Conservation (phyloP, 2,797 vertebrate genomes). For the Vespertilio murinus region DNA sequence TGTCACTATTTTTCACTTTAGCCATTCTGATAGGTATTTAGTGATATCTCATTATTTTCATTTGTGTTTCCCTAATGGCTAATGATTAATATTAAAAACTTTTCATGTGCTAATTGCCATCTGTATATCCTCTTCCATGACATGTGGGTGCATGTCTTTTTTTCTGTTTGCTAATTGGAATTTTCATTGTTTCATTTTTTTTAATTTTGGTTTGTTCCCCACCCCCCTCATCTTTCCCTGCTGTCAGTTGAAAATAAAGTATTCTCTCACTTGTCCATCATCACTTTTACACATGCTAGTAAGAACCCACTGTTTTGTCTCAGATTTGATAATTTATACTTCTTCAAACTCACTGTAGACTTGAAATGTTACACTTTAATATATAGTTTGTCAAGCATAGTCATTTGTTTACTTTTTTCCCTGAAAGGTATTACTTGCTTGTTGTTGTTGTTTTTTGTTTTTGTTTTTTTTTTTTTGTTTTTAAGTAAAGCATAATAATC, state of each 20-base stretch:
- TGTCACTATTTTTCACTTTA: neutral
- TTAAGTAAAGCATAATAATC: neutral
- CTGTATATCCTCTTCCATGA: neutral
- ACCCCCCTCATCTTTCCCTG: neutral
- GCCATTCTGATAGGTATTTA: neutral
- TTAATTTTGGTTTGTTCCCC: neutral
- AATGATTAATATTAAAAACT: neutral
- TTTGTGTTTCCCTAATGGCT: neutral
- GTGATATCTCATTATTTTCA: neutral
- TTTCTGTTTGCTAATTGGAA: neutral
- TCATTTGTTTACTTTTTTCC: constrained; percentile 30
- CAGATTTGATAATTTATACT: neutral
- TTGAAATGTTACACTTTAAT: neutral
- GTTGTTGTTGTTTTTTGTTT: neutral
- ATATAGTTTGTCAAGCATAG: neutral
- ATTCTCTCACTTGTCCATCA: neutral
- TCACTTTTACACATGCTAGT: neutral
- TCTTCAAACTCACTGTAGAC: neutral
- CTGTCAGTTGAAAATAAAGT: neutral
- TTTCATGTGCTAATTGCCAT: neutral
- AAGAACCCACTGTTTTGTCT: neutral
- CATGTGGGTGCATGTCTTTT: neutral
- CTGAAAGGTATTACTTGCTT: neutral
- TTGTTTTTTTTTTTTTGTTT: neutral
- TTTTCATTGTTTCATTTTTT: constrained; percentile 19